A percentile compares a stretch with the other conserved stretches of the same genome.
phyloP scores from a whole-genome alignment of 2,113 vertebrate genomes.

The Bos taurus region ARS-UCD2.0 NC_037328.1:157617501-157618000 shows the following conservation, averaged over 20 bases:
- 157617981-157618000: neutral
- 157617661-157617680: neutral
- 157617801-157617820: neutral
- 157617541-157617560: neutral
- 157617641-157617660: neutral
- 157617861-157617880: neutral
- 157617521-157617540: neutral
- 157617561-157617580: neutral
- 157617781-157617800: neutral
- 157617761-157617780: neutral
- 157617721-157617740: neutral
- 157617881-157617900: neutral
- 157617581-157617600: neutral
- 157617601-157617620: neutral
- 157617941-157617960: neutral
- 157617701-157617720: neutral
- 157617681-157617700: neutral
- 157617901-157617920: neutral
- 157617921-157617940: rapidly evolving
- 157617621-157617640: neutral
- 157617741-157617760: neutral
- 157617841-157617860: neutral
- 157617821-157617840: neutral
- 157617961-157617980: neutral
- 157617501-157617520: neutral